Evolutionary conservation across 2,113 vertebrate species (phyloP).

Genomic region (Struthio camelus): DNA sequence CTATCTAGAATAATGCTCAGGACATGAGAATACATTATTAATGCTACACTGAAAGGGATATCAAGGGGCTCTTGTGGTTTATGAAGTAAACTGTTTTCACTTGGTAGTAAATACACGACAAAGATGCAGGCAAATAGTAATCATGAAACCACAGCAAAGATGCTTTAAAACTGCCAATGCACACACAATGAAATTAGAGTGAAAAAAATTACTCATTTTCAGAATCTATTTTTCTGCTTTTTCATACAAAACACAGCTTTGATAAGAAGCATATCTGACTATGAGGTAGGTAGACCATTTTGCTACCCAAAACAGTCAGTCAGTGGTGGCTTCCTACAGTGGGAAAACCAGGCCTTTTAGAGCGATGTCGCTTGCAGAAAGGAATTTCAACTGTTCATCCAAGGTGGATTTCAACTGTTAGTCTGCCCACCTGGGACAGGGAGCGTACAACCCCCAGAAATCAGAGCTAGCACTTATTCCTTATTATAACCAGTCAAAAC

Average conservation of each 20-base stretch:
- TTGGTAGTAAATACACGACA: slow-evolving; percentile 51
- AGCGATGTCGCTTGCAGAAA: slow-evolving; percentile 3
- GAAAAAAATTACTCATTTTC: neutral
- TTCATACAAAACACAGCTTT: neutral
- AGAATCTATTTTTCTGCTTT: neutral
- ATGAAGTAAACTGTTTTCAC: slow-evolving; percentile 66
- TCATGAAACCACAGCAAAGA: slow-evolving; percentile 44
- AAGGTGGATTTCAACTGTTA: slow-evolving; percentile 2
- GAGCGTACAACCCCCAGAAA: neutral
- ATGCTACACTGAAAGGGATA: slow-evolving; percentile 42
- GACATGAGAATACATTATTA: slow-evolving; percentile 58
- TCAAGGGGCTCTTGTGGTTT: slow-evolving; percentile 63
- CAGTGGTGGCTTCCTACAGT: neutral
- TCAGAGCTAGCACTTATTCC: slow-evolving; percentile 15
- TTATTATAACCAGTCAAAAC: slow-evolving; percentile 26
- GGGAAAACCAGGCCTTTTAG: neutral
- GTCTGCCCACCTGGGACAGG: neutral
- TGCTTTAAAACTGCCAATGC: neutral
- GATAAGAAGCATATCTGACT: neutral
- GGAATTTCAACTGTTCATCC: too few relatives aligned
- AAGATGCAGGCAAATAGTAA: slow-evolving; percentile 46
- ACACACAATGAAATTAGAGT: neutral
- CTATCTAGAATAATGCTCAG: slow-evolving; percentile 23
- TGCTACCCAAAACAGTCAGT: neutral
- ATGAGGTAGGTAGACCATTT: neutral